Conservation (phyloP, 1,140 invertebrate species). For the Neodiprion lecontei region DNA sequence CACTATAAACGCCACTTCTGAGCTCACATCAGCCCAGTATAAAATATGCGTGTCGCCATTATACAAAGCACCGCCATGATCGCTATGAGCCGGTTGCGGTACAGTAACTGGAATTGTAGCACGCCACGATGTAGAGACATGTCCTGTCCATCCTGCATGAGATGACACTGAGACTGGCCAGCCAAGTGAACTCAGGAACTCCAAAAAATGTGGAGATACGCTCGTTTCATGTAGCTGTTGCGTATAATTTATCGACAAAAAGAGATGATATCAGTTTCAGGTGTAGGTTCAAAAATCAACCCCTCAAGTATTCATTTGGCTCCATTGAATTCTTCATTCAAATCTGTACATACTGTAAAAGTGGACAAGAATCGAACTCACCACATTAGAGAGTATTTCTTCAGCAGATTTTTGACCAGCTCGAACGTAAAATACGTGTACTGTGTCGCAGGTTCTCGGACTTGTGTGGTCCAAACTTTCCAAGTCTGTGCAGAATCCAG, state of each 20-base stretch:
- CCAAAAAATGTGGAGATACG: conserved; percentile 77
- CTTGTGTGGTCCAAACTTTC: conserved; percentile 83
- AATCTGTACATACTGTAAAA: background rate
- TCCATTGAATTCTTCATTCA: conserved; percentile 15
- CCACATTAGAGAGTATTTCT: conserved; percentile 86
- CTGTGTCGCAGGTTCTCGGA: conserved; percentile 87
- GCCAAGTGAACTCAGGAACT: conserved; percentile 83
- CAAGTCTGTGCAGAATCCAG: conserved; percentile 76
- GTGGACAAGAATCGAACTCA: conserved; percentile 53
- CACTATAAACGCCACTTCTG: conserved; percentile 94
- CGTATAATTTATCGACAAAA: background rate
- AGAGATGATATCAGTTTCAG: too few relatives aligned
- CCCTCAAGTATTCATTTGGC: conserved; percentile 18
- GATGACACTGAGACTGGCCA: conserved; percentile 83
- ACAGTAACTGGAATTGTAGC: conserved; percentile 47
- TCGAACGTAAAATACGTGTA: conserved; percentile 94
- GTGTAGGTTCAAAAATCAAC: background rate
- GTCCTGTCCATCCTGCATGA: conserved; percentile 92
- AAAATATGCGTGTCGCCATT: conserved; percentile 78
- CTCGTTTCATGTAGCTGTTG: conserved; percentile 49
- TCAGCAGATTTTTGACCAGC: conserved; percentile 77
- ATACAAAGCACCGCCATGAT: conserved; percentile 71
- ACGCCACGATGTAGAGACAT: conserved; percentile 82
- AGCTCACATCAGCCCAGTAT: conserved; percentile 96
- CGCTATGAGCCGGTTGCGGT: conserved; percentile 48